Percentiles rank a stretch among this genome's conserved stretches.
These are phyloP conservation scores for Prinia subflava DNA, from an alignment of 2,113 vertebrate genomes.

Conservation along the genomic window DNA sequence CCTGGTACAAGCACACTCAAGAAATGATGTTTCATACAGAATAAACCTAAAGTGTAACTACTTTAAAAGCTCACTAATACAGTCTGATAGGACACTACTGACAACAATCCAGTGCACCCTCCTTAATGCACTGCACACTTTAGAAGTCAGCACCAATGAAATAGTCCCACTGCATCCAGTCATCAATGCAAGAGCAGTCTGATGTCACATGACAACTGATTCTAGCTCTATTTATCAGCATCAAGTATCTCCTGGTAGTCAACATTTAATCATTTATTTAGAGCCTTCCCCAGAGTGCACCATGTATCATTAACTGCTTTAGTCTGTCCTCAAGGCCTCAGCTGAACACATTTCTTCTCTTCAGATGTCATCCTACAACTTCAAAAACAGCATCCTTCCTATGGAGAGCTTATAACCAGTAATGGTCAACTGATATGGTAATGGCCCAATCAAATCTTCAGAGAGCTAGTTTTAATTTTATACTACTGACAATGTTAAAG, in stretches of 20 bases:
- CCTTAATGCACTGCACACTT: background rate
- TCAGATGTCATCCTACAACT: background rate
- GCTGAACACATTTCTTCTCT: background rate
- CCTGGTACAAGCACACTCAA: slow-evolving; percentile 6
- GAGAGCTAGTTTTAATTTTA: background rate
- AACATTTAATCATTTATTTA: background rate
- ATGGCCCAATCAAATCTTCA: background rate
- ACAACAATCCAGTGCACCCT: background rate
- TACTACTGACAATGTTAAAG: background rate
- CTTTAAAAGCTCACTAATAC: slow-evolving; percentile 36
- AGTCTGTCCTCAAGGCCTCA: background rate
- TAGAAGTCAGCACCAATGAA: background rate
- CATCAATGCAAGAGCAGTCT: background rate
- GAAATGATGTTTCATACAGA: slow-evolving; percentile 31
- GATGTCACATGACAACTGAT: background rate
- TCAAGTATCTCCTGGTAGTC: background rate
- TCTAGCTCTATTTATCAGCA: background rate
- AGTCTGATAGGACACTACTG: background rate
- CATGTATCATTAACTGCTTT: background rate
- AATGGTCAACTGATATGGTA: background rate
- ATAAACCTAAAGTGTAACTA: slow-evolving; percentile 38
- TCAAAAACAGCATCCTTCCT: background rate
- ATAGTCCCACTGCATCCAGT: background rate
- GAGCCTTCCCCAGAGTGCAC: background rate
- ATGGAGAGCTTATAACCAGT: background rate